Base-by-base conservation (phyloP, 2,888 invertebrate species). In the Tiliacea citrago region DNA sequence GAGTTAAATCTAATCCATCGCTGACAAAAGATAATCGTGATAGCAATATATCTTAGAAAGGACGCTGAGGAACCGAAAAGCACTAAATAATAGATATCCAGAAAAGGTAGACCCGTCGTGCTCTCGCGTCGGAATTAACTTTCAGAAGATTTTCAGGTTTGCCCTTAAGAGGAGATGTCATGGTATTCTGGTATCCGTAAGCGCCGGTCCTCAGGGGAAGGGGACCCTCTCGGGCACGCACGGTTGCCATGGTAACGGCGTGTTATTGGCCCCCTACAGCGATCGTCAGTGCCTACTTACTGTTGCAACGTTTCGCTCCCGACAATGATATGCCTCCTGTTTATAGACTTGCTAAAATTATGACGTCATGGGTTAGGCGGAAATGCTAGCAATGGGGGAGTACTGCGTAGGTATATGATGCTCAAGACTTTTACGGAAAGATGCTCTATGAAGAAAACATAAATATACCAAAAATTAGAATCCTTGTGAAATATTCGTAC, bases 231-330 rank as follows among this genome's bases (percentile, higher is more conserved):
- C 86, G 88, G 89, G 89, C 89, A 89, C 89, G 91, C 88, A 88
- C 88, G 76, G 96, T 96, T 92, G 90, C 90, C 92, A 96, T 95
- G 92, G 86, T 91, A 91, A 96, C 96, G 84, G 92, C 92, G 91
- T 95, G 93, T 93, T 96, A 94, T 95, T 95, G 94, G 94, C 95
- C 94, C 96, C 95, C 95, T 92, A 91, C 93, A 90, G 93, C 90
- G 91, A 91, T 91, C 90, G 90, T 91, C 86, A 79, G 75, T 82
- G 70, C 82, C 79, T 87, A 85, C 86, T 87, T 87, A 86, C 79
- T 83, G 82, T 87, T 87, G 85, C 83, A 86, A 87, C 73, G 79
- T 84, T 87, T 83, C 85, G 81, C 73, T 84, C 74, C 80, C 79
- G 74, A 88, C 90, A 88, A 89, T 83, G 86, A 89, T 87, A 89